Conservation (phyloP, 2,888 invertebrate genomes). For the Scaptomyza reducta region DNA sequence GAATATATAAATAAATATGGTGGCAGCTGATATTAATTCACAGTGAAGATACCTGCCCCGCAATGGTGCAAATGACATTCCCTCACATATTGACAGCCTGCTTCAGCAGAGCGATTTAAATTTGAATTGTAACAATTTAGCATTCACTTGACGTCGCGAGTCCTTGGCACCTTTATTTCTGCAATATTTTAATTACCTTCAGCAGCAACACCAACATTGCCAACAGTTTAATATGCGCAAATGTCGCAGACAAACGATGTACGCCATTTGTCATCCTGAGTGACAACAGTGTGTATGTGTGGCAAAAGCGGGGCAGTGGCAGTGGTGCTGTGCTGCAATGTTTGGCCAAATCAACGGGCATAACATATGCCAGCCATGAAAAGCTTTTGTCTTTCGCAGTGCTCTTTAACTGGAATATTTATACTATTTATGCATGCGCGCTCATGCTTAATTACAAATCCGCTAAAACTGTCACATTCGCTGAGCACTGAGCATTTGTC, state of each 20-base stretch:
- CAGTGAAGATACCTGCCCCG: constrained; percentile 3
- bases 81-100: background rate
- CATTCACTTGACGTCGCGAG: constrained; percentile 63
- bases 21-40: constrained; percentile 11
- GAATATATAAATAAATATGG: background rate
- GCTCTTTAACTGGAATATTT: constrained; percentile 42
- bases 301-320: constrained; percentile 22
- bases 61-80: constrained; percentile 28
- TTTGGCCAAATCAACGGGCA: constrained; percentile 43
- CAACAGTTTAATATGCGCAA: constrained; percentile 44
- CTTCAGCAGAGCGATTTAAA: constrained; percentile 1
- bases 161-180: constrained; percentile 71
- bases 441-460: constrained; percentile 79
- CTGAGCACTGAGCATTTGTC: constrained; percentile 74
- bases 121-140: constrained; percentile 49
- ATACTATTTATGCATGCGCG: constrained; percentile 77
- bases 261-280: constrained; percentile 73
- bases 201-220: constrained; percentile 18
- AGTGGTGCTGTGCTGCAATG: constrained; percentile 14
- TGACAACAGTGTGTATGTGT: constrained; percentile 32
- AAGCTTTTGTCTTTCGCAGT: constrained; percentile 32
- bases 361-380: constrained; percentile 3
- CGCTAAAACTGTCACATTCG: constrained; percentile 81
- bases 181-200: constrained; percentile 75
- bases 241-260: constrained; percentile 36